These are phyloP conservation scores for Hippocampus comes DNA, from an alignment of 2,113 vertebrate genomes.

Conservation along the genomic window DNA sequence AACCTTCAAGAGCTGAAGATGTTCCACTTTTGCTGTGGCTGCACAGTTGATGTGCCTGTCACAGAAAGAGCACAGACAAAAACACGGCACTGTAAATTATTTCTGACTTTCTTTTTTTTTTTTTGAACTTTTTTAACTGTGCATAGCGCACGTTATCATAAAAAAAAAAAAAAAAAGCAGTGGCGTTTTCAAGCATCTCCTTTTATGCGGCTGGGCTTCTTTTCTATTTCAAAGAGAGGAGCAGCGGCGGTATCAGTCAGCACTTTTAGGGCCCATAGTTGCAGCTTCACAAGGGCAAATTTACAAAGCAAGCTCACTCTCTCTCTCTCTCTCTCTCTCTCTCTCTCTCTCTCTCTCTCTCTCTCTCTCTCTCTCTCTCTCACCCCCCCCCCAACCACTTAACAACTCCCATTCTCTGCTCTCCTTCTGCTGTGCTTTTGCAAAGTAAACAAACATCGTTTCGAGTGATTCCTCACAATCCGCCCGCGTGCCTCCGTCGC, in stretches of 20 bases:
- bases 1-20: conserved; percentile 36
- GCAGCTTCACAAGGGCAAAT: conserved; percentile 51
- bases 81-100: conserved; percentile 49
- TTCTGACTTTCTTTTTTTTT: conserved; percentile 46
- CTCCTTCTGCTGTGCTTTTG: conserved; percentile 52
- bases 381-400: conserved; percentile 25
- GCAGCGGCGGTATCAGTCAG: conserved; percentile 61
- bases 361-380: conserved; percentile 25
- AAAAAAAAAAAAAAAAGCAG: not conserved
- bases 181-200: conserved; percentile 11
- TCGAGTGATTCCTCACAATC: conserved; percentile 93
- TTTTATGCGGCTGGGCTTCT: conserved; percentile 41
- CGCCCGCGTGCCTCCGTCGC: conserved; percentile 80
- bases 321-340: conserved; percentile 15
- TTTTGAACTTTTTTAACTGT: conserved; percentile 9
- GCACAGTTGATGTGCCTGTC: conserved; percentile 56
- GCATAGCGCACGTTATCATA: conserved; percentile 19
- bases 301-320: conserved; percentile 53
- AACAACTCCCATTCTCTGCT: conserved; percentile 47
- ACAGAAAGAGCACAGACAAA: conserved; percentile 33
- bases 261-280: conserved; percentile 58
- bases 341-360: not conserved
- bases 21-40: conserved; percentile 6
- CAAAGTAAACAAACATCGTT: conserved; percentile 98
- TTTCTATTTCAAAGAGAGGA: conserved; percentile 39